phyloP scores from a whole-genome alignment of 2,113 vertebrate species.

The Ia io region DNA sequence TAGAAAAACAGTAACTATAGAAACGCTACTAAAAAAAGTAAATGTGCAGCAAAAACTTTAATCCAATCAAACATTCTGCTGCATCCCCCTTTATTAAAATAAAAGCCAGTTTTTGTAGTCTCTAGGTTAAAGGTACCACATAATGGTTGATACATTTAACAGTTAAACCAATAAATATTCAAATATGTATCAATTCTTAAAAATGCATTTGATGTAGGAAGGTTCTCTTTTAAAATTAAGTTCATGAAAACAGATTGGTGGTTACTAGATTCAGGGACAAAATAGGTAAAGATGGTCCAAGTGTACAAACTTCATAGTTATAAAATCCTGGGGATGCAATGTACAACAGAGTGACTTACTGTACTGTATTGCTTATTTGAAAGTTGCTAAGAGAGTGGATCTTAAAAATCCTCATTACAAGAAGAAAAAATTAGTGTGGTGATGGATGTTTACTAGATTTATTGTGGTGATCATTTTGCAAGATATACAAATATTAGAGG shows the following conservation, averaged over 20 bases:
- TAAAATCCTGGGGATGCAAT: fast-evolving
- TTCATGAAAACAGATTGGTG: not conserved
- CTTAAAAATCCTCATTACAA: not conserved
- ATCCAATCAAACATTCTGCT: not conserved
- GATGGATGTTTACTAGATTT: not conserved
- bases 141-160: not conserved
- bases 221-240: not conserved
- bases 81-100: not conserved
- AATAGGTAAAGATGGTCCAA: not conserved
- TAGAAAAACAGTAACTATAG: not conserved
- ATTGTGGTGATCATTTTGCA: not conserved
- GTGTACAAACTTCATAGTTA: not conserved
- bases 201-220: not conserved
- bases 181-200: not conserved
- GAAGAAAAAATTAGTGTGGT: not conserved
- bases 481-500: not conserved
- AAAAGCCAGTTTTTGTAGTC: not conserved
- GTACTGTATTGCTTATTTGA: not conserved
- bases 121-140: not conserved
- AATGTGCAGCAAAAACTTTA: not conserved
- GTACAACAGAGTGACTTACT: not conserved
- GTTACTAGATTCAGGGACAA: not conserved
- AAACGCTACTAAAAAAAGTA: not conserved
- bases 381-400: not conserved
- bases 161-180: not conserved